phyloP scores from a whole-genome alignment of 1,140 invertebrate species.

The Ips typographus region DNA sequence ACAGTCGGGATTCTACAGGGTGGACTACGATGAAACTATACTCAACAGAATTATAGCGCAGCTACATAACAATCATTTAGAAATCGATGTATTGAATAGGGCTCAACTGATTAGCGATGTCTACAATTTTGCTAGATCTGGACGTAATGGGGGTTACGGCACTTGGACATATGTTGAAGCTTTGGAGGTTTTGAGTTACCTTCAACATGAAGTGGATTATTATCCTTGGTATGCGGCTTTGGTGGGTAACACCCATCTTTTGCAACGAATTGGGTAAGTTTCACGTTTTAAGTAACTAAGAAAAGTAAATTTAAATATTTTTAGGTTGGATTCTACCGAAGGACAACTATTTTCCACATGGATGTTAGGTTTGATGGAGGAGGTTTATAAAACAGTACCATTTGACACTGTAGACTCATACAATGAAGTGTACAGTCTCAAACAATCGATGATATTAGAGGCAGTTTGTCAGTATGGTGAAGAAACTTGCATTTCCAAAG shows the following conservation, averaged over 20 bases:
- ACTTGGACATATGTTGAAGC: conserved; percentile 54
- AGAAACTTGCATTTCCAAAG: conserved; percentile 52
- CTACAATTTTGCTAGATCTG: conserved; percentile 60
- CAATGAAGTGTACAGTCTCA: conserved; percentile 50
- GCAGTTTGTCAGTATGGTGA: conserved; percentile 58
- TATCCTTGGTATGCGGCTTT: conserved; percentile 66
- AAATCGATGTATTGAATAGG: conserved; percentile 70
- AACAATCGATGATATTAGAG: conserved; percentile 51
- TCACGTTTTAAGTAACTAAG: not conserved
- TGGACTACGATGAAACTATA: conserved; percentile 70
- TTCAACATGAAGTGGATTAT: conserved; percentile 63
- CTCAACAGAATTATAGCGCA: conserved; percentile 64
- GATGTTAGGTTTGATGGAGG: conserved; percentile 21
- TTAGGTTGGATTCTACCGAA: conserved; percentile 44
- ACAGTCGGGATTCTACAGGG: conserved; percentile 75
- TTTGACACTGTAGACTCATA: conserved; percentile 36
- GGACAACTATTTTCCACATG: conserved; percentile 11
- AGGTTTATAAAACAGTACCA: conserved; percentile 25
- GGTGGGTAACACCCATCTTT: conserved; percentile 56
- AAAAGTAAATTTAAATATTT: conserved; percentile 48
- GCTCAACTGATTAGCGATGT: conserved; percentile 81
- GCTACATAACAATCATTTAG: conserved; percentile 56
- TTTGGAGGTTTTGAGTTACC: conserved; percentile 60
- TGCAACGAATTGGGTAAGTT: conserved; percentile 39
- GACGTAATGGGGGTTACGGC: conserved; percentile 24